These are phyloP conservation scores for Antitype chi DNA, from an alignment of 2,888 invertebrate genomes.

Conservation along the genomic window DNA sequence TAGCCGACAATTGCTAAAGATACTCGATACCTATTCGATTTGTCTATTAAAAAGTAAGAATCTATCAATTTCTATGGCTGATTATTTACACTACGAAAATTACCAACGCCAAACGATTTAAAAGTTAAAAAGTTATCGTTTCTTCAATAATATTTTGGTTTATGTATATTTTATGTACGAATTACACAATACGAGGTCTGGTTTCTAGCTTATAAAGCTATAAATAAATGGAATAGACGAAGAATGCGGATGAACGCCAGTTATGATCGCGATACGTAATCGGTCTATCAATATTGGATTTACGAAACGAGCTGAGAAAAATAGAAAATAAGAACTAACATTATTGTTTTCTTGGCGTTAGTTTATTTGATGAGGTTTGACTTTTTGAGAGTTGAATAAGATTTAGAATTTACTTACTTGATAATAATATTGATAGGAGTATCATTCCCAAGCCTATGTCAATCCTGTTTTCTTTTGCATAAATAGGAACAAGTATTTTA, in stretches of 20 bases:
- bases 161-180: slow-evolving; percentile 51
- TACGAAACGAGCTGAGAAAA: slow-evolving; percentile 24
- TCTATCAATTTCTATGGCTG: slow-evolving; percentile 7
- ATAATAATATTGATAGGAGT: not conserved
- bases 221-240: slow-evolving; percentile 41
- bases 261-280: slow-evolving; percentile 44
- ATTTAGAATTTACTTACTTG: not conserved
- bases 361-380: not conserved
- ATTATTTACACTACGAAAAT: slow-evolving; percentile 31
- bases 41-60: not conserved
- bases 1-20: not conserved
- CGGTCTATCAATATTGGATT: slow-evolving; percentile 44
- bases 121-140: slow-evolving; percentile 31
- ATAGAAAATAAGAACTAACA: not conserved
- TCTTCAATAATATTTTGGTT: slow-evolving; percentile 29
- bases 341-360: not conserved
- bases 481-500: too few species aligned
- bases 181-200: slow-evolving; percentile 38
- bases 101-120: slow-evolving; percentile 4
- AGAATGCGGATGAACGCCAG: slow-evolving; percentile 51
- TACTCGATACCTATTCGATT: slow-evolving; percentile 1
- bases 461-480: not conserved
- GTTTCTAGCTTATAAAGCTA: slow-evolving; percentile 25
- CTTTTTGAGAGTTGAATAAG: not conserved
- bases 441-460: too few species aligned